These are phyloP conservation scores for Lymantria dispar DNA, from an alignment of 2,888 invertebrate genomes.

Conservation along the genomic window DNA sequence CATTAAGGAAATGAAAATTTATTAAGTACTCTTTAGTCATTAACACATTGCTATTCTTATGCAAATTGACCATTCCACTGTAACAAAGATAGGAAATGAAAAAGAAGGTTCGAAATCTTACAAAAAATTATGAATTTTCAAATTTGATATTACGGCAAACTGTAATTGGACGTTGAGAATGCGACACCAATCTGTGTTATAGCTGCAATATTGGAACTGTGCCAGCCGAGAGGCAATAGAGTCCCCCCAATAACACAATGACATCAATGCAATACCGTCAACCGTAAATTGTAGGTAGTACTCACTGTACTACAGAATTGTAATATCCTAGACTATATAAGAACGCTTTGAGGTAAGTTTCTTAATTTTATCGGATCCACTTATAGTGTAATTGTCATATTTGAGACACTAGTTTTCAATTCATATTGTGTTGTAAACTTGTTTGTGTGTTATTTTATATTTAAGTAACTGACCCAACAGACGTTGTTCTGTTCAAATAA, in stretches of 20 bases:
- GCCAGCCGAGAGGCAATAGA: constrained; percentile 7
- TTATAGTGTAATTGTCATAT: too few species aligned
- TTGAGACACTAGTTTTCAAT: too few species aligned
- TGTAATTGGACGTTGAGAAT: constrained; percentile 6
- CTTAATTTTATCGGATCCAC: too few species aligned
- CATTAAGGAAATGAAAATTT: too few species aligned
- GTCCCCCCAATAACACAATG: constrained; percentile 7
- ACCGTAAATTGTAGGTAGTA: constrained; percentile 3
- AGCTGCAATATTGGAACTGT: constrained; percentile 1
- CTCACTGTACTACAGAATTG: background rate
- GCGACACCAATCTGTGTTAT: constrained; percentile 7
- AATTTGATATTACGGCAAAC: background rate
- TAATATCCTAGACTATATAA: background rate
- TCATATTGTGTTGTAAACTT: too few species aligned
- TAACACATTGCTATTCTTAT: too few species aligned
- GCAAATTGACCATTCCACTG: too few species aligned
- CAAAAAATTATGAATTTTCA: background rate
- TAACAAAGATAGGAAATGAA: background rate
- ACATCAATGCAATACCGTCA: constrained; percentile 3
- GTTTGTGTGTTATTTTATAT: too few species aligned
- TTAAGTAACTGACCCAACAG: too few species aligned
- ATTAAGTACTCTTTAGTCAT: too few species aligned
- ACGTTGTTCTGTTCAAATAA: too few species aligned
- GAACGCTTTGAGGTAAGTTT: too few species aligned
- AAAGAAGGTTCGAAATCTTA: background rate